Evolutionary conservation across 2,888 invertebrate species (phyloP).

Genomic region (Eilema depressum): DNA sequence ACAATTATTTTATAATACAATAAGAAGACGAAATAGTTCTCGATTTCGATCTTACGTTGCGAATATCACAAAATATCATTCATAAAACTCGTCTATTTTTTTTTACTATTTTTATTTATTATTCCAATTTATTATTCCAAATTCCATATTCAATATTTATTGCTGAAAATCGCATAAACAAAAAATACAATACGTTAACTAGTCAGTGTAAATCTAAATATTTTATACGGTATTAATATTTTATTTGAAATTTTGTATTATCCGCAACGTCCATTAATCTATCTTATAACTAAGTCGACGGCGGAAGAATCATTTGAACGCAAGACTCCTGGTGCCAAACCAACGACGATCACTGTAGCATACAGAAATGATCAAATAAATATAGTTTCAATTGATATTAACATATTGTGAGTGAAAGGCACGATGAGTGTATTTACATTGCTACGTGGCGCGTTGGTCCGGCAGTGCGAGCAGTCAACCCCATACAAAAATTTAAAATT

Average conservation of each 20-base stretch:
- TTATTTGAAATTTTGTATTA: conserved; percentile 14
- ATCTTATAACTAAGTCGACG: conserved; percentile 53
- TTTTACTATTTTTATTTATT: background rate
- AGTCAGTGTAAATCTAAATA: background rate
- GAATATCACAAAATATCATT: conserved; percentile 51
- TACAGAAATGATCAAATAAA: conserved; percentile 56
- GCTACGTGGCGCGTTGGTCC: conserved; percentile 73
- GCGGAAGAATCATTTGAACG: conserved; percentile 64
- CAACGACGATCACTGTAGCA: conserved; percentile 81
- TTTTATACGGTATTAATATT: background rate
- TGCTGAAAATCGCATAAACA: background rate
- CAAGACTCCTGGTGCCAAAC: conserved; percentile 71
- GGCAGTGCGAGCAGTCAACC: conserved; percentile 68
- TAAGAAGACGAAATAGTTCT: conserved; percentile 64
- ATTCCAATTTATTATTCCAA: background rate
- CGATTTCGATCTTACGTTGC: conserved; percentile 45
- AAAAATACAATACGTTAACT: too few species aligned
- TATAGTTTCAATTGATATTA: conserved; percentile 31
- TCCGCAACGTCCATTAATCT: conserved; percentile 44
- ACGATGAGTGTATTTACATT: conserved; percentile 77
- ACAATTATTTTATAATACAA: conserved; percentile 60
- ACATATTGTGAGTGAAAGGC: conserved; percentile 45
- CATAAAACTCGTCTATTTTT: background rate
- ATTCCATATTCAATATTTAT: background rate
- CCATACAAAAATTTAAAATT: conserved; percentile 24